phyloP scores from a whole-genome alignment of 2,797 vertebrate genomes.

The Acropternis orthonyx region DNA sequence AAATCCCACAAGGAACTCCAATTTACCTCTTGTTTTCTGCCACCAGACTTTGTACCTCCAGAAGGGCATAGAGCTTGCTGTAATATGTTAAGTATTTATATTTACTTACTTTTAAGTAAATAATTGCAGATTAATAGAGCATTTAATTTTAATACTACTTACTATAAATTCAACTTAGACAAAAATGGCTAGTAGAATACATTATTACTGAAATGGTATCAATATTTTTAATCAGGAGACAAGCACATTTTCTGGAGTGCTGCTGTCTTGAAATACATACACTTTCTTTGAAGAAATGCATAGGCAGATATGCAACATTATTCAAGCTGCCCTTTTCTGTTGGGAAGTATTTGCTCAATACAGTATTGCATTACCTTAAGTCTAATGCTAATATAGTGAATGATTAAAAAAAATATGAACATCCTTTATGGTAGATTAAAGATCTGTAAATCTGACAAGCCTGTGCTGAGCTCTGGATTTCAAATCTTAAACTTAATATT shows the following conservation, averaged over 20 bases:
- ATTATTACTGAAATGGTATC: not conserved
- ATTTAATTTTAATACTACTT: not conserved
- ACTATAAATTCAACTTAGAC: not conserved
- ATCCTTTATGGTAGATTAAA: not conserved
- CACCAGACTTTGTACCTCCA: not conserved
- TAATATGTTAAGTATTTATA: not conserved
- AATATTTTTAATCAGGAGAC: not conserved
- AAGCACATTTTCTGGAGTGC: not conserved
- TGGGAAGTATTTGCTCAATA: conserved; percentile 1
- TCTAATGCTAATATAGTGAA: not conserved
- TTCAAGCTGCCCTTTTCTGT: not conserved
- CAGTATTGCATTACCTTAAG: not conserved
- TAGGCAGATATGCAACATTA: not conserved
- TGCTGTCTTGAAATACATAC: not conserved
- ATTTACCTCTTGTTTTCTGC: not conserved
- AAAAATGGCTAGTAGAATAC: not conserved
- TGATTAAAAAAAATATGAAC: not conserved
- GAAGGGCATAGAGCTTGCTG: not conserved
- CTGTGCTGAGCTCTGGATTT: not conserved
- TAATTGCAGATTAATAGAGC: not conserved
- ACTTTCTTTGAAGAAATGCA: not conserved
- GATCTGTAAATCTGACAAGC: not conserved
- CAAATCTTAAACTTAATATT: not conserved
- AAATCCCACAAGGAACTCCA: not conserved
- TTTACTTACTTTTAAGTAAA: not conserved